These are phyloP conservation scores for Drosophila murphyi DNA, from an alignment of 1,140 invertebrate genomes.

Conservation along the genomic window DNA sequence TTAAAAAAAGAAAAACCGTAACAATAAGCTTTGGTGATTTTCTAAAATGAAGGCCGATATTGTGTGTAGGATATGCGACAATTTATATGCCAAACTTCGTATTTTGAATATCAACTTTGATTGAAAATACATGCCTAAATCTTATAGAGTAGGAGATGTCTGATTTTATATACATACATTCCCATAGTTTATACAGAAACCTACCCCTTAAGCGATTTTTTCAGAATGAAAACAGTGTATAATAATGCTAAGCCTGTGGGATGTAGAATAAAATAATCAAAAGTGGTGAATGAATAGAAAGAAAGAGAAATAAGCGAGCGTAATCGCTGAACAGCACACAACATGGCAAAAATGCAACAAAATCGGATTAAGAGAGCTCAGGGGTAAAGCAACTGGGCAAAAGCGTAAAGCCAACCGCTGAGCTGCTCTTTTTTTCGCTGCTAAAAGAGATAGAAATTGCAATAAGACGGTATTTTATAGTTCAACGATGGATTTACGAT, in stretches of 20 bases:
- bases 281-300: slow-evolving; percentile 40
- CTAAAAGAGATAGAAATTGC: slow-evolving; percentile 77
- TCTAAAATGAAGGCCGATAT: too few species aligned
- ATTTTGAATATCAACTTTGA: too few species aligned
- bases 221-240: slow-evolving; percentile 10
- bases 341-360: slow-evolving; percentile 70
- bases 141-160: too few species aligned
- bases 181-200: not conserved
- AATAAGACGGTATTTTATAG: slow-evolving; percentile 79
- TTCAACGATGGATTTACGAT: slow-evolving; percentile 83
- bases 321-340: slow-evolving; percentile 71
- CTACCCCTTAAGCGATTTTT: slow-evolving; percentile 2
- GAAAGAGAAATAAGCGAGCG: slow-evolving; percentile 63
- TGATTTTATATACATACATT: not conserved
- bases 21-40: too few species aligned
- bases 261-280: slow-evolving; percentile 71
- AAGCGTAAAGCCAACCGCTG: slow-evolving; percentile 48
- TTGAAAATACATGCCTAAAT: too few species aligned
- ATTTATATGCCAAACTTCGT: too few species aligned
- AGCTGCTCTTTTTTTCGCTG: slow-evolving; percentile 36
- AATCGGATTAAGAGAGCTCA: slow-evolving; percentile 80
- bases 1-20: too few species aligned
- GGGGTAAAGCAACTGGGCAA: slow-evolving; percentile 60
- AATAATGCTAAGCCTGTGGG: slow-evolving; percentile 63
- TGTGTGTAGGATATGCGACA: too few species aligned